Base-by-base conservation (phyloP, 1,140 invertebrate species). In the Eufriesea mexicana region DNA sequence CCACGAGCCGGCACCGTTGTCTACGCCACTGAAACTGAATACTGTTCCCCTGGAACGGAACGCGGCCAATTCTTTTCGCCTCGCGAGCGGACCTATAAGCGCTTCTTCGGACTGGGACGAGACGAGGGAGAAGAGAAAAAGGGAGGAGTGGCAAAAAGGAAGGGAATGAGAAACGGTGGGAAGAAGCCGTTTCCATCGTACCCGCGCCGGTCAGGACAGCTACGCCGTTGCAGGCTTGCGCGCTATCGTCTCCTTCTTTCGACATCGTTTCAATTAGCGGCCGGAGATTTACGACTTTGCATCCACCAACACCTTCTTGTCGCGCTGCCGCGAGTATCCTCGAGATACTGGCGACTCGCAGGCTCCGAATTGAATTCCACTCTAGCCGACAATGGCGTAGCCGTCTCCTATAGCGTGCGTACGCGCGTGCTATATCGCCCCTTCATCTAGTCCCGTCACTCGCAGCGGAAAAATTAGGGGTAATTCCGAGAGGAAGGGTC, bases 261-360 rank as follows among this genome's bases (percentile, higher is more conserved):
- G 84, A 83, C 79, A 75, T 84, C 85, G 85, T 89, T 89, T 89
- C 83, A 89, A 89, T 89, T 89, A 89, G 81, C 84, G 73, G 45
- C 59, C 68, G 57, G 76, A 89, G 87, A 89, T 89, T 89, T 89
- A 86, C 81, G 80, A 79, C 73, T 86, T 86, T 89, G 81, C 87
- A 88, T 89, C 61, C 57, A 61, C 57, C 78, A 84, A 86, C 84
- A 86, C 67, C 78, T 86, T 57, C 49, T 81, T 88, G 79, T 83
- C 68, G 55, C 49, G 83, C 45, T 20, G 55, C 25, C 67, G 28
- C 28, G 54, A 84, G 74, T 67, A 51, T 67, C 51, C 42, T 72
- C 83, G 79, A 83, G 83, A 82, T 89, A 75, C 86, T 62, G 66
- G 59, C 71, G 64, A 85, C 79, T 87, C 87, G 61, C 61, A 55